These are phyloP conservation scores for Eilema depressum DNA, from an alignment of 2,888 invertebrate species.

Conservation along the genomic window DNA sequence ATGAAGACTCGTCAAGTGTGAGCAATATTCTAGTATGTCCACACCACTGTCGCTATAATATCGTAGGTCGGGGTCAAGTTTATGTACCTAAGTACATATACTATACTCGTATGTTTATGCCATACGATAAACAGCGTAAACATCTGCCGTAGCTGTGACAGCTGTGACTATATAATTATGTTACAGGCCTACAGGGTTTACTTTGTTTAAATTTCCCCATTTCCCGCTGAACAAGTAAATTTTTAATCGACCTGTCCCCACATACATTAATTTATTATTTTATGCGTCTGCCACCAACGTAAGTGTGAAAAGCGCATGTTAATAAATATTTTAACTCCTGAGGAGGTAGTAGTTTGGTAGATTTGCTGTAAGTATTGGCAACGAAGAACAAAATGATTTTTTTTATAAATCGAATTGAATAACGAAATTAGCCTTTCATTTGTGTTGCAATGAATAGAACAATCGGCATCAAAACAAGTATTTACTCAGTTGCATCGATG, in stretches of 20 bases:
- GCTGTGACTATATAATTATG: background rate
- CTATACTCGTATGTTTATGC: background rate
- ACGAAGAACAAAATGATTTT: too few relatives aligned
- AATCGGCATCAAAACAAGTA: too few relatives aligned
- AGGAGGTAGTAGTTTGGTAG: too few relatives aligned
- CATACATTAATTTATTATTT: background rate
- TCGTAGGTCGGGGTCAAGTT: background rate
- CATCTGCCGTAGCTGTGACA: background rate
- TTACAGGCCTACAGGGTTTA: background rate
- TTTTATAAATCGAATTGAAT: too few relatives aligned
- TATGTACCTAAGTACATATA: background rate
- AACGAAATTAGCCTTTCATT: too few relatives aligned
- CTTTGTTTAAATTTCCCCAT: background rate
- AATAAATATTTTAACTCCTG: background rate
- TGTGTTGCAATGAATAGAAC: too few relatives aligned
- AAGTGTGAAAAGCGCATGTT: background rate
- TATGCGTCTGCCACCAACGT: too few relatives aligned
- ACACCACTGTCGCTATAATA: background rate
- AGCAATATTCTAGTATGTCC: conserved; percentile 4
- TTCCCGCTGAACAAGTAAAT: background rate
- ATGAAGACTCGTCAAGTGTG: background rate
- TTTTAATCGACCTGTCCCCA: background rate
- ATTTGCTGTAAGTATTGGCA: too few relatives aligned
- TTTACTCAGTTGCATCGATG: too few relatives aligned
- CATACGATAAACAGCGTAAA: background rate